Evolutionary conservation across 1,140 invertebrate genomes (phyloP).

Genomic region (Chionoecetes opilio): DNA sequence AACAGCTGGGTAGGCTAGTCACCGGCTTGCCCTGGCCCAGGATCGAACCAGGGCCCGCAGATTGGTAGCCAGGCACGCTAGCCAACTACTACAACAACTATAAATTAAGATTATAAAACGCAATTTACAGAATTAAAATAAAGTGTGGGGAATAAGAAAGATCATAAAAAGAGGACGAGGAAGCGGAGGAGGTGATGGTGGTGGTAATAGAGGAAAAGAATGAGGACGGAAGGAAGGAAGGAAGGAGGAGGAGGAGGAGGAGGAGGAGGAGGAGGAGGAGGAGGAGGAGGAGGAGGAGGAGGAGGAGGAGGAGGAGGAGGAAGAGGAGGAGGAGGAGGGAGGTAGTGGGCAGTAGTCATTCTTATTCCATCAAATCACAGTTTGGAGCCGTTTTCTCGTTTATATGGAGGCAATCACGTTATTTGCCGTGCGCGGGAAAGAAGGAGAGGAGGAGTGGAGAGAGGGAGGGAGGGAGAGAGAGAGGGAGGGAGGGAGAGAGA

Average conservation of each 20-base stretch:
- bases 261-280: neutral
- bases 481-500: neutral
- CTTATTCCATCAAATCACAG: conserved; percentile 80
- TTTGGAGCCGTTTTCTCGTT: conserved; percentile 79
- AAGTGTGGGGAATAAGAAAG: neutral
- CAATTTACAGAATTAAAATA: neutral
- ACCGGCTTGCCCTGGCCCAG: too few species aligned
- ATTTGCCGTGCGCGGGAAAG: conserved; percentile 63
- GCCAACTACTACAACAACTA: too few species aligned
- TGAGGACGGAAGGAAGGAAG: neutral
- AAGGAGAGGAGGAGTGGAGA: neutral
- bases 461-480: neutral
- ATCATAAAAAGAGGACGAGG: neutral
- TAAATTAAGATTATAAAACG: too few species aligned
- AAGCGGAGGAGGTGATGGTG: neutral
- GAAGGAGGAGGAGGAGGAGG: neutral
- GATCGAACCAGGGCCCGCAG: too few species aligned
- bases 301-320: neutral
- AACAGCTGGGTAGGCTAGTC: too few species aligned
- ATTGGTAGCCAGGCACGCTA: too few species aligned
- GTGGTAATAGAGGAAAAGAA: neutral
- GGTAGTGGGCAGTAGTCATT: conserved; percentile 68
- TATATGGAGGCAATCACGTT: conserved; percentile 79
- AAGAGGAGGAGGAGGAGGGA: neutral
- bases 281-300: too few species aligned